These are phyloP conservation scores for Aplysia californica DNA, from an alignment of 1,140 invertebrate genomes.

Conservation along the genomic window DNA sequence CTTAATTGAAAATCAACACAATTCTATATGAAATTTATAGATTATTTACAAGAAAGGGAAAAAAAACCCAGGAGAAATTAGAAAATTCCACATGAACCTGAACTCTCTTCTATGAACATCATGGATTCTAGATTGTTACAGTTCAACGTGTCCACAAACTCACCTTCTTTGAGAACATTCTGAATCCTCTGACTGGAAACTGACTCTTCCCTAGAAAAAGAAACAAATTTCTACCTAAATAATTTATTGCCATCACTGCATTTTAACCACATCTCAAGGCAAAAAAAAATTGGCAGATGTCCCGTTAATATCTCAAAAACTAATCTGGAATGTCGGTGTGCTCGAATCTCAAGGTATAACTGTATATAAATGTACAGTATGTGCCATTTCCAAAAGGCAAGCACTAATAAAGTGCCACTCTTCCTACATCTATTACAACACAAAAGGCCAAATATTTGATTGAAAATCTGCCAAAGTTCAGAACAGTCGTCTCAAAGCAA, in stretches of 20 bases:
- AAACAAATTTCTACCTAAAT: neutral
- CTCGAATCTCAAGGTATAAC: neutral
- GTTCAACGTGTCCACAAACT: slow-evolving; percentile 41
- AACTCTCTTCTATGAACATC: too few species aligned
- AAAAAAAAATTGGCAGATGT: too few species aligned
- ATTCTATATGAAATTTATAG: neutral
- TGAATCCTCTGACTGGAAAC: slow-evolving; percentile 80
- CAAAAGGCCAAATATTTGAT: too few species aligned
- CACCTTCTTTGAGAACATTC: slow-evolving; percentile 83
- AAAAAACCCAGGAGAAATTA: neutral
- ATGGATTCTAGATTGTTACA: too few species aligned
- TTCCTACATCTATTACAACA: too few species aligned
- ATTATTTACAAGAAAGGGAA: slow-evolving; percentile 11
- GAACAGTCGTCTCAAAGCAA: too few species aligned
- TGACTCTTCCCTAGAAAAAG: slow-evolving; percentile 74
- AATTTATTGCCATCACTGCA: too few species aligned
- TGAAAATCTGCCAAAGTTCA: too few species aligned
- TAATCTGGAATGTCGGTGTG: too few species aligned
- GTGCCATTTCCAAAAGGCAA: neutral
- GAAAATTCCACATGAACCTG: too few species aligned
- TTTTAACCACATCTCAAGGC: too few species aligned
- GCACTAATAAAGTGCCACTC: neutral
- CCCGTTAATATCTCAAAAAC: too few species aligned
- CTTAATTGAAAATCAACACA: neutral
- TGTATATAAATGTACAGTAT: neutral